Percentiles rank a stretch among this genome's conserved stretches.
Evolutionary conservation across 2,888 invertebrate species (phyloP).

Genomic region (Caenorhabditis doughertyi): DNA sequence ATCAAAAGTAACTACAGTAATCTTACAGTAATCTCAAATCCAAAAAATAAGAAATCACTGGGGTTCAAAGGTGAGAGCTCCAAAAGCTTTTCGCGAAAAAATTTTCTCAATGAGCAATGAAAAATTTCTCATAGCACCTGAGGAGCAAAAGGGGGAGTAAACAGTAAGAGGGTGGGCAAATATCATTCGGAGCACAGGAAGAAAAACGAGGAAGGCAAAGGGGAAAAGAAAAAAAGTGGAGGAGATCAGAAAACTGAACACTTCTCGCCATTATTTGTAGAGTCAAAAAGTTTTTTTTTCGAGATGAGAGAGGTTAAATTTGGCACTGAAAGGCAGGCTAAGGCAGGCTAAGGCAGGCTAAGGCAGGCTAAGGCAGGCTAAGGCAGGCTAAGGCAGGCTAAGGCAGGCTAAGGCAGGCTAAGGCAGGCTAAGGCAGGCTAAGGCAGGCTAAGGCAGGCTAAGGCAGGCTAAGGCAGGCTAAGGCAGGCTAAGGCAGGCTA

Average conservation of each 20-base stretch:
- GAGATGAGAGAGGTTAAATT: background rate
- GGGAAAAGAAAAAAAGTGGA: background rate
- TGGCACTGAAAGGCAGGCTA: background rate
- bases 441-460: no score
- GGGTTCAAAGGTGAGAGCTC: background rate
- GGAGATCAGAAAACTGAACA: conserved; percentile 27
- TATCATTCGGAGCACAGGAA: background rate
- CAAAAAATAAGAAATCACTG: background rate
- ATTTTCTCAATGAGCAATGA: conserved; percentile 16
- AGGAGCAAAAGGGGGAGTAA: conserved; percentile 15
- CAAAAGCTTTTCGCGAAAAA: no score
- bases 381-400: no score
- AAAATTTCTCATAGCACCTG: background rate
- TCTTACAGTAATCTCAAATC: background rate
- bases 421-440: no score
- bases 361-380: no score
- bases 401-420: no score
- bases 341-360: no score
- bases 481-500: no score
- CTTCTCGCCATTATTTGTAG: conserved; percentile 12
- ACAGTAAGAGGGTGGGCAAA: conserved; percentile 34
- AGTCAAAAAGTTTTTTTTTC: background rate
- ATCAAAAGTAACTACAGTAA: no score
- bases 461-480: no score
- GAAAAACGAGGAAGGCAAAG: background rate